These are phyloP conservation scores for Mus spretus DNA, from an alignment of 2,797 vertebrate species.

Conservation along the genomic window DNA sequence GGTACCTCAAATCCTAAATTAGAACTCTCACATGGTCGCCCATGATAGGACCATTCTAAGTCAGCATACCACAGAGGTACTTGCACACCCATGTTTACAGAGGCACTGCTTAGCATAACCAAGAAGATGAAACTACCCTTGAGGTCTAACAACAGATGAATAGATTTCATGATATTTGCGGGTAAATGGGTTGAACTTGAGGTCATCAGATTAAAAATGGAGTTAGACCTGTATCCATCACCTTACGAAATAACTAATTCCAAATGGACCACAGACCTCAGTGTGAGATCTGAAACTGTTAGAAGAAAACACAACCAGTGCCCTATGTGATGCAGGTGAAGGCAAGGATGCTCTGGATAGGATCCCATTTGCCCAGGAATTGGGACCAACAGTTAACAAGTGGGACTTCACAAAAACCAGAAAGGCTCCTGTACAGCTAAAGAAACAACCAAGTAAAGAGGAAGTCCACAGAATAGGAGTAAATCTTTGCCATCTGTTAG, in stretches of 20 bases:
- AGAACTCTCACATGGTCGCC: neutral
- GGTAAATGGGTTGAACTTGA: neutral
- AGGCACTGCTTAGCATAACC: neutral
- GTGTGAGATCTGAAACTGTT: neutral
- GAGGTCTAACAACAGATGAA: neutral
- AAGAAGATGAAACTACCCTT: neutral
- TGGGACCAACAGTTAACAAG: neutral
- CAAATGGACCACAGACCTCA: neutral
- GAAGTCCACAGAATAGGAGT: neutral
- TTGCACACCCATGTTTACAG: neutral
- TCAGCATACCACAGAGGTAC: neutral
- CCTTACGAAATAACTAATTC: neutral
- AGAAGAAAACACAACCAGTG: neutral
- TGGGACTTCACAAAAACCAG: neutral
- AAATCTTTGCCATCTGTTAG: neutral
- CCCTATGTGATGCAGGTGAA: no score
- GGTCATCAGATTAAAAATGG: neutral
- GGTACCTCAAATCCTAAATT: neutral
- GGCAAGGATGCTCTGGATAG: neutral
- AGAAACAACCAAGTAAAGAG: neutral
- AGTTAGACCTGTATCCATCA: neutral
- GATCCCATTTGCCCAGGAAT: neutral
- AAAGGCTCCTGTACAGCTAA: neutral
- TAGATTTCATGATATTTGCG: neutral
- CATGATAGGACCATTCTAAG: neutral